phyloP scores from a whole-genome alignment of 2,797 vertebrate genomes.

The Hozukius guyotensis region DNA sequence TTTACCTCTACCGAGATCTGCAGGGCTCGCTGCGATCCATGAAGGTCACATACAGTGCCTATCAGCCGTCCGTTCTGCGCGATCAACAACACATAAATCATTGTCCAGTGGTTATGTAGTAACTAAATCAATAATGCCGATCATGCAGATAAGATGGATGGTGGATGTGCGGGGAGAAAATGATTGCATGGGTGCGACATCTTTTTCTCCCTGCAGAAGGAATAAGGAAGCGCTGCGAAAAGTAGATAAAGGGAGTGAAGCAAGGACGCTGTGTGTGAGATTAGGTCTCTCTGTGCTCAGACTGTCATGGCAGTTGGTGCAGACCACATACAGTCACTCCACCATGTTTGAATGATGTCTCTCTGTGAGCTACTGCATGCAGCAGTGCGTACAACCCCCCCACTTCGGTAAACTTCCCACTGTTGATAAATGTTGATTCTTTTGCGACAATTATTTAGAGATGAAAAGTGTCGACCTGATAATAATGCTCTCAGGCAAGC shows the following conservation, averaged over 20 bases:
- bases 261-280: constrained; percentile 42
- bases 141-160: constrained; percentile 68
- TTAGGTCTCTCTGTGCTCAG: constrained; percentile 32
- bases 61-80: constrained; percentile 37
- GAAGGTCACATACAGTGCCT: constrained; percentile 68
- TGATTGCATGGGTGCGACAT: constrained; percentile 33
- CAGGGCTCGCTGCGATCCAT: constrained; percentile 44
- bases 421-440: constrained; percentile 9
- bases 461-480: background rate
- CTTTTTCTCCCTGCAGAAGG: constrained; percentile 28
- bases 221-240: constrained; percentile 66
- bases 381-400: background rate
- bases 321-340: constrained; percentile 46
- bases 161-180: constrained; percentile 35
- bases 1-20: constrained; percentile 63
- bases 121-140: constrained; percentile 64
- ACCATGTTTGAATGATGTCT: constrained; percentile 22
- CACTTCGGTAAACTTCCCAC: background rate
- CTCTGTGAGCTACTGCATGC: constrained; percentile 1
- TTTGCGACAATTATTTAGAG: background rate
- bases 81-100: constrained; percentile 62
- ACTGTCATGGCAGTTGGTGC: constrained; percentile 53
- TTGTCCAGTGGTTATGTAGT: constrained; percentile 48
- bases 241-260: constrained; percentile 61
- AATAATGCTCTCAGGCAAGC: background rate